Evolutionary conservation across 2,888 invertebrate species (phyloP).

Genomic region (Leptura quadrifasciata): DNA sequence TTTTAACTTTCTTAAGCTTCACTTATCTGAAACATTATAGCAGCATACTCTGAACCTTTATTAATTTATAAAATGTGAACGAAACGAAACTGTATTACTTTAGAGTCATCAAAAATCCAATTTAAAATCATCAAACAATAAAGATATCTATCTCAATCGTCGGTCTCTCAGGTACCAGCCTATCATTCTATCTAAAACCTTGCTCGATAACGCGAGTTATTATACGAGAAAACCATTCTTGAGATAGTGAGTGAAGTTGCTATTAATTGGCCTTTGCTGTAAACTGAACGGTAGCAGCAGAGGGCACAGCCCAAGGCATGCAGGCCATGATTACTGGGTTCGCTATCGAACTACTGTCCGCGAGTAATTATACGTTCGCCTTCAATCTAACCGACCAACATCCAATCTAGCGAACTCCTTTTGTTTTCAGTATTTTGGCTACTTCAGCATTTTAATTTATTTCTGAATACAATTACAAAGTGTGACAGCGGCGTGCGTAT

Average conservation of each 20-base stretch:
- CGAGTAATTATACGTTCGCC: slow-evolving; percentile 70
- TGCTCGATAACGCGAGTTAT: slow-evolving; percentile 34
- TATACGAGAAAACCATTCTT: slow-evolving; percentile 27
- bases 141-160: slow-evolving; percentile 35
- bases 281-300: slow-evolving; percentile 68
- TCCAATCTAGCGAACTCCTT: slow-evolving; percentile 53
- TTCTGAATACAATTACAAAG: slow-evolving; percentile 53
- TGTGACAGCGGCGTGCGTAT: slow-evolving; percentile 22
- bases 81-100: neutral
- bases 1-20: too few species aligned
- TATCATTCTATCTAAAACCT: slow-evolving; percentile 34
- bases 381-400: slow-evolving; percentile 66
- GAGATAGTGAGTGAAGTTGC: slow-evolving; percentile 35
- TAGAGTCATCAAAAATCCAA: slow-evolving; percentile 22
- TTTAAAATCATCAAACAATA: slow-evolving; percentile 15
- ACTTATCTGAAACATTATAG: too few species aligned
- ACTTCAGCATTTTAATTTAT: slow-evolving; percentile 60
- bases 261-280: slow-evolving; percentile 65
- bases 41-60: too few species aligned
- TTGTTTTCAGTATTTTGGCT: slow-evolving; percentile 60
- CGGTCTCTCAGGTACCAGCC: slow-evolving; percentile 18
- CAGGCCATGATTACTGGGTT: slow-evolving; percentile 69
- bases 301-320: slow-evolving; percentile 63
- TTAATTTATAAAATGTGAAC: too few species aligned
- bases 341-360: slow-evolving; percentile 72